phyloP scores from a whole-genome alignment of 2,797 vertebrate species.

The Podargus strigoides region DNA sequence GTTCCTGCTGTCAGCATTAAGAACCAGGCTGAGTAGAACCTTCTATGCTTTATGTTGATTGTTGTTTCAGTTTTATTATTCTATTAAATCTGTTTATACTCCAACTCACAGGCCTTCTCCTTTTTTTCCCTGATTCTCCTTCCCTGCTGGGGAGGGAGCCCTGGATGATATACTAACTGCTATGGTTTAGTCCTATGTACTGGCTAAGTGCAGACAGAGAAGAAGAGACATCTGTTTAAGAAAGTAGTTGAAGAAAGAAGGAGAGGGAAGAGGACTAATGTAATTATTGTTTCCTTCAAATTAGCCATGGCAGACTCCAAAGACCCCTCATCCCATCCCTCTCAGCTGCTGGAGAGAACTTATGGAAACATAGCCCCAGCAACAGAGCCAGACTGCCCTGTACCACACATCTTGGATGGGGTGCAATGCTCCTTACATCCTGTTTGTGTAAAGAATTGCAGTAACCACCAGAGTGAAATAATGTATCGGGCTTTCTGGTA shows the following conservation, averaged over 20 bases:
- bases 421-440: not conserved
- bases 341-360: not conserved
- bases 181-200: no score
- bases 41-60: no score
- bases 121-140: no score
- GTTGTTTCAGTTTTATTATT: no score
- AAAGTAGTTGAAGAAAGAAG: not conserved
- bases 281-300: not conserved
- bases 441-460: not conserved
- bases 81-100: no score
- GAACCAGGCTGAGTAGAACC: no score
- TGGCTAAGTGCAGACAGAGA: no score
- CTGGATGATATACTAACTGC: no score
- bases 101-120: no score
- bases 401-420: rapidly evolving
- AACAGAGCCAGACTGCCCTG: not conserved
- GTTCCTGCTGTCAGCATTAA: no score
- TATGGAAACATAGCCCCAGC: not conserved
- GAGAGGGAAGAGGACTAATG: not conserved
- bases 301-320: rapidly evolving
- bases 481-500: rapidly evolving
- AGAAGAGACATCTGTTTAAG: not conserved
- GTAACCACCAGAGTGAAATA: not conserved
- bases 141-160: no score
- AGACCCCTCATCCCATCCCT: rapidly evolving